Base-by-base conservation (phyloP, 2,113 vertebrate genomes). In the Silurus asotus region DNA sequence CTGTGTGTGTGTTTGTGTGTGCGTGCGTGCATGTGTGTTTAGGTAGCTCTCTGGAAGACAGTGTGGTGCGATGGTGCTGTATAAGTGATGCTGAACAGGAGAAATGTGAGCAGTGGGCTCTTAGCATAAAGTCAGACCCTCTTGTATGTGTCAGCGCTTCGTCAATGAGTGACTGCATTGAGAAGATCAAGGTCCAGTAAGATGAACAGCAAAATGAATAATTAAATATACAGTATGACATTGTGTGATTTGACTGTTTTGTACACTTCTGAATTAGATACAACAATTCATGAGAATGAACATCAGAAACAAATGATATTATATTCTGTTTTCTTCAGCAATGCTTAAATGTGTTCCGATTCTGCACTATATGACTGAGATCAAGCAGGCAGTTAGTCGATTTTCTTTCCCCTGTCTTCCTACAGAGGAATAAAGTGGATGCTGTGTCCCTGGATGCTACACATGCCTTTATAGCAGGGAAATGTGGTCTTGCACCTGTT, bases 61-160 rank as follows among this genome's bases (percentile, higher is more conserved):
- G 96, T 3, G 92, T 98, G 6, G 94, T 97, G 77, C 96, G 96
- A 19, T 97, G 97, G 97, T 98, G 97, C 93, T 98, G 97, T 84
- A 96, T 97, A 84, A 97, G 97, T 59, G 86, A 93, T 0, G 95
- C 96, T 82, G 97, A 97, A 87, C 95, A 96, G 88, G 94, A 65
- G 82, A 97, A 98, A 59, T 97, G 97, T 82, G 96, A 98, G 90
- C 94, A 95, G 78, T 97, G 97, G 97, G 96, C 97, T 23, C 92
- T 98, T 72, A 96, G 81, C 72, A 94, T 96, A 88, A 95, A 95
- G 90, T 96, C 97, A 0, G 93, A 96, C 91, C 97, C 97, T 0
- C 86, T 97, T 76, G 97, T 98, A 88, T 98, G 97, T 64, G 92
- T 97, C 17, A 93, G 93, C 79, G 96, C 94, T 0, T 86, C 85